Evolutionary conservation across 1,140 invertebrate species (phyloP).

Genomic region (Drosophila funebris): DNA sequence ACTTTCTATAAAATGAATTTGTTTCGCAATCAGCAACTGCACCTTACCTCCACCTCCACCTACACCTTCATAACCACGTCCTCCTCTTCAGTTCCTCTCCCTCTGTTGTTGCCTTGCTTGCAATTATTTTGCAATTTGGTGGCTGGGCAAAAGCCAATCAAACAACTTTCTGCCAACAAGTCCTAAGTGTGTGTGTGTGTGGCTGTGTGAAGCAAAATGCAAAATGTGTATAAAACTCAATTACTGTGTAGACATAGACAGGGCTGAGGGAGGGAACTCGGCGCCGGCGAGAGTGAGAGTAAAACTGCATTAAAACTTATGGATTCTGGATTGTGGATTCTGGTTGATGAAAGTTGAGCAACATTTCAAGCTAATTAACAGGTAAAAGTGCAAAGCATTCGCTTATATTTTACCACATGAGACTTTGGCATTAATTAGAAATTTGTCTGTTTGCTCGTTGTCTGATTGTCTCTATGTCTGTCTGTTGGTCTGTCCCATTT

Average conservation of each 20-base stretch:
- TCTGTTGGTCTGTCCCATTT: not conserved
- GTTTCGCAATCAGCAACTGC: slow-evolving; percentile 63
- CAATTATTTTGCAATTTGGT: slow-evolving; percentile 78
- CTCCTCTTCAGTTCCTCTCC: no score
- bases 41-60: slow-evolving; percentile 5
- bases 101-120: not conserved
- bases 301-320: slow-evolving; percentile 52
- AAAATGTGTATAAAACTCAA: slow-evolving; percentile 74
- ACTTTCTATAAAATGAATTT: slow-evolving; percentile 77
- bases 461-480: slow-evolving; percentile 16
- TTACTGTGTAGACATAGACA: slow-evolving; percentile 44
- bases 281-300: not conserved
- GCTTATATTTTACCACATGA: slow-evolving; percentile 1
- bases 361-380: slow-evolving; percentile 41
- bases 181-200: slow-evolving; percentile 18
- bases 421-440: slow-evolving; percentile 42
- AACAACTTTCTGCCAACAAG: slow-evolving; percentile 65
- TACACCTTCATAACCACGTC: not conserved
- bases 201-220: slow-evolving; percentile 55
- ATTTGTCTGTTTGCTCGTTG: slow-evolving; percentile 19
- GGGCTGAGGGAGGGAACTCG: not conserved
- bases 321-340: slow-evolving; percentile 23
- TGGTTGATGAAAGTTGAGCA: slow-evolving; percentile 30
- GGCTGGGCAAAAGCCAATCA: slow-evolving; percentile 70
- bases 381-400: slow-evolving; percentile 23